Evolutionary conservation across 1,140 invertebrate species (phyloP).

Genomic region (Acromyrmex echinatior): DNA sequence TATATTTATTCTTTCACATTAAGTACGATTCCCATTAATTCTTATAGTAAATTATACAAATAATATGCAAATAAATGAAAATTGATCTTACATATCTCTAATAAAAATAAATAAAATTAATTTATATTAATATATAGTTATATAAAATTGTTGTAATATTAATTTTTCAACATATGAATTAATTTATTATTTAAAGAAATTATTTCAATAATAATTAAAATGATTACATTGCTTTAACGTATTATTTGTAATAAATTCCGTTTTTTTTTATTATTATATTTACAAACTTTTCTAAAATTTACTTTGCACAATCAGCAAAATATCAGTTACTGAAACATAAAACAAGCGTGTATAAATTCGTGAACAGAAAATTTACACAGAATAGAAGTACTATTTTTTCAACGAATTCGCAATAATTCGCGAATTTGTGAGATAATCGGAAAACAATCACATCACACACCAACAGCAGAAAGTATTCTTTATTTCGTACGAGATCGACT

Average conservation of each 20-base stretch:
- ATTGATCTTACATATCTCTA: background rate
- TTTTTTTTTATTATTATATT: slow-evolving; percentile 3
- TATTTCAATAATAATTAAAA: slow-evolving; percentile 15
- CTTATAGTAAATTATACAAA: background rate
- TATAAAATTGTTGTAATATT: background rate
- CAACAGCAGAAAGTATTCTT: background rate
- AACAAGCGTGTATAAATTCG: background rate
- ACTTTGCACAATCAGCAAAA: background rate
- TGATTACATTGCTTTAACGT: background rate
- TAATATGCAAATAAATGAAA: background rate
- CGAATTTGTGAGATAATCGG: background rate
- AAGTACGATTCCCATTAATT: background rate
- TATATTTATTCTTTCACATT: background rate
- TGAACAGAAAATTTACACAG: background rate
- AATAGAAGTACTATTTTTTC: background rate
- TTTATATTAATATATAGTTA: background rate
- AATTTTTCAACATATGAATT: background rate
- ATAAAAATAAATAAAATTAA: background rate
- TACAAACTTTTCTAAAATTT: background rate
- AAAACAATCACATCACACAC: slow-evolving; percentile 25
- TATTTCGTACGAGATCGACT: background rate
- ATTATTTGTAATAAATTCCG: background rate
- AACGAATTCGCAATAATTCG: background rate
- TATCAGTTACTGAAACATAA: background rate
- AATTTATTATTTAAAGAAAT: background rate